Percentiles rank a stretch among this genome's conserved stretches.
Evolutionary conservation across 2,113 vertebrate genomes (phyloP).

Genomic region (Pipa parva): DNA sequence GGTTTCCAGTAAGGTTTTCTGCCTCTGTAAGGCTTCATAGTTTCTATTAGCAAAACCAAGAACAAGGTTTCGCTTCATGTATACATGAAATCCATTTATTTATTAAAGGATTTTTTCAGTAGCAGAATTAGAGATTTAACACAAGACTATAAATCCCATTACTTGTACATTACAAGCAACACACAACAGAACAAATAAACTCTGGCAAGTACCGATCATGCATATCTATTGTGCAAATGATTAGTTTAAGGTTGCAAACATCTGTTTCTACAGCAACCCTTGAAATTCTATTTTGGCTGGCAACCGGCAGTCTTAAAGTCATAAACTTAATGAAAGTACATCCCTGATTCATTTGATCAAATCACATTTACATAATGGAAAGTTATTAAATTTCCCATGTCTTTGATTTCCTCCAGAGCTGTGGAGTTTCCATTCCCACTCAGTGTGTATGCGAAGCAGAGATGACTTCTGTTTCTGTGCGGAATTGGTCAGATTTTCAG

Average conservation of each 20-base stretch:
- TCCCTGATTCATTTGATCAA: slow-evolving; percentile 68
- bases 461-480: too few species aligned
- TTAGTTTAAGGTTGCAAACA: slow-evolving; percentile 40
- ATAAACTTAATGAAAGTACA: slow-evolving; percentile 75
- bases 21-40: too few species aligned
- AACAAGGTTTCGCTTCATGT: not conserved
- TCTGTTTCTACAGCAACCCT: slow-evolving; percentile 60
- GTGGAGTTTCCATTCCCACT: too few species aligned
- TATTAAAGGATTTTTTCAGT: not conserved
- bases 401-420: too few species aligned
- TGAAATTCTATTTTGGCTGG: slow-evolving; percentile 56
- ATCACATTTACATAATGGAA: slow-evolving; percentile 72
- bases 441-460: too few species aligned
- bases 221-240: slow-evolving; percentile 40
- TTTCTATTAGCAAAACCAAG: too few species aligned
- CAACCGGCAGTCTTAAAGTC: slow-evolving; percentile 57
- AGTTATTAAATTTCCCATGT: slow-evolving; percentile 75
- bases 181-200: slow-evolving; percentile 5
- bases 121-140: slow-evolving; percentile 8
- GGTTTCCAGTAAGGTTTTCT: too few species aligned
- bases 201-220: not conserved
- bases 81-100: slow-evolving; percentile 1
- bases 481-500: too few species aligned
- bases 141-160: slow-evolving; percentile 6
- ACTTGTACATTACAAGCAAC: slow-evolving; percentile 11